Conservation (phyloP, 2,797 vertebrate species). For the Mycteria americana region DNA sequence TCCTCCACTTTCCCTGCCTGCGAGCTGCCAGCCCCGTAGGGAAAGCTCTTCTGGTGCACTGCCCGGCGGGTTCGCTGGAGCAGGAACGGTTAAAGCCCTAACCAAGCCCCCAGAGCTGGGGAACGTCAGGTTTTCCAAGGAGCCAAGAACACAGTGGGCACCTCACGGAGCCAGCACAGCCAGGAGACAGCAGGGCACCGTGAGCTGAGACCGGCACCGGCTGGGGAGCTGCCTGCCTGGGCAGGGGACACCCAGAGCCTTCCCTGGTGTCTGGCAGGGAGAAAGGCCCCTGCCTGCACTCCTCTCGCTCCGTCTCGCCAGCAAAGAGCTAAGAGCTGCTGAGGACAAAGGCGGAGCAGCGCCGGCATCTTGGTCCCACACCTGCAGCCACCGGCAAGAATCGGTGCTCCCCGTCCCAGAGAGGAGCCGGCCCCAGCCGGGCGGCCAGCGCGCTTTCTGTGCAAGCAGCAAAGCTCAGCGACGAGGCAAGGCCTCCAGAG, state of each 20-base stretch:
- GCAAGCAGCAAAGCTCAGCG: neutral
- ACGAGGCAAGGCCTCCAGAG: neutral
- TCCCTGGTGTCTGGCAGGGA: neutral
- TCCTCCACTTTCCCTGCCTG: neutral
- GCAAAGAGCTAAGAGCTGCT: neutral
- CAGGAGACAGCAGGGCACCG: rapidly evolving
- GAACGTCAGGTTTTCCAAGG: neutral
- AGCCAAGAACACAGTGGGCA: rapidly evolving
- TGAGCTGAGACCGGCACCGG: rapidly evolving
- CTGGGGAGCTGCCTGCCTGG: neutral
- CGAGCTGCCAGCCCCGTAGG: rapidly evolving
- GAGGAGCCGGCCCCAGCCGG: rapidly evolving
- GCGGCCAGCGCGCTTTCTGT: rapidly evolving
- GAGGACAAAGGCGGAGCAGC: neutral
- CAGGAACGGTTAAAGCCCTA: neutral
- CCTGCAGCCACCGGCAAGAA: neutral
- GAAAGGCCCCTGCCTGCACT: neutral
- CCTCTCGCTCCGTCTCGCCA: neutral
- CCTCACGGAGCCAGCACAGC: neutral
- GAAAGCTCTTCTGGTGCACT: neutral
- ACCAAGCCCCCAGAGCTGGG: neutral
- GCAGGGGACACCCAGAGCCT: neutral
- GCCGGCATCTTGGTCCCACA: neutral
- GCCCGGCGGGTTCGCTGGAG: rapidly evolving
- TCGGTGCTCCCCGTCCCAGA: rapidly evolving